A percentile compares a stretch with the other conserved stretches of the same genome.
These are phyloP conservation scores for Syrista parreyssii DNA, from an alignment of 2,888 invertebrate species.

Conservation along the genomic window DNA sequence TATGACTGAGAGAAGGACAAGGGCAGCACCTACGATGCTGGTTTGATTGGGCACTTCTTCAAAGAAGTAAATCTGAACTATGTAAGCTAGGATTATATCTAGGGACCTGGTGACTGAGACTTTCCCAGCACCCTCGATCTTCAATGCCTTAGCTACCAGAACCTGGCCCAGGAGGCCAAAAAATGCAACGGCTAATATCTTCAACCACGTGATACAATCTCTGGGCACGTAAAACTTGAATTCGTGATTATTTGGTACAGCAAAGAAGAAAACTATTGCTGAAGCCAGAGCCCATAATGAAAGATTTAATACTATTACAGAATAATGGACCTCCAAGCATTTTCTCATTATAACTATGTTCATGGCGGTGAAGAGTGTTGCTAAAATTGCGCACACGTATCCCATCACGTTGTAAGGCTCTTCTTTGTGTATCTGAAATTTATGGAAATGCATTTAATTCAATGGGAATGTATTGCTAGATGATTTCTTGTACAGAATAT, in stretches of 20 bases:
- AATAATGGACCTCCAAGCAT: constrained; percentile 66
- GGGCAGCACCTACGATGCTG: constrained; percentile 61
- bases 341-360: constrained; percentile 68
- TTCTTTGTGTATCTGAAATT: constrained; percentile 43
- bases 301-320: constrained; percentile 64
- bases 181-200: constrained; percentile 53
- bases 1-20: constrained; percentile 63
- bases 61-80: constrained; percentile 65
- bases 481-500: background rate
- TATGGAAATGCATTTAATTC: background rate
- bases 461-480: background rate
- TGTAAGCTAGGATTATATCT: constrained; percentile 66
- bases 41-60: constrained; percentile 63
- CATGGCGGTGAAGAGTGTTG: constrained; percentile 66
- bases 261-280: constrained; percentile 53
- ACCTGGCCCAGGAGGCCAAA: constrained; percentile 66
- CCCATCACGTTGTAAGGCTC: constrained; percentile 63
- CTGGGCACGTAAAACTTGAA: constrained; percentile 40
- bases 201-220: constrained; percentile 55
- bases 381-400: constrained; percentile 63
- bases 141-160: constrained; percentile 65
- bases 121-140: constrained; percentile 67
- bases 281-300: constrained; percentile 63
- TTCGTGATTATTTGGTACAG: constrained; percentile 43
- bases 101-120: constrained; percentile 67